Conservation (phyloP, 2,797 vertebrate species). For the Pangasius larnaudii region DNA sequence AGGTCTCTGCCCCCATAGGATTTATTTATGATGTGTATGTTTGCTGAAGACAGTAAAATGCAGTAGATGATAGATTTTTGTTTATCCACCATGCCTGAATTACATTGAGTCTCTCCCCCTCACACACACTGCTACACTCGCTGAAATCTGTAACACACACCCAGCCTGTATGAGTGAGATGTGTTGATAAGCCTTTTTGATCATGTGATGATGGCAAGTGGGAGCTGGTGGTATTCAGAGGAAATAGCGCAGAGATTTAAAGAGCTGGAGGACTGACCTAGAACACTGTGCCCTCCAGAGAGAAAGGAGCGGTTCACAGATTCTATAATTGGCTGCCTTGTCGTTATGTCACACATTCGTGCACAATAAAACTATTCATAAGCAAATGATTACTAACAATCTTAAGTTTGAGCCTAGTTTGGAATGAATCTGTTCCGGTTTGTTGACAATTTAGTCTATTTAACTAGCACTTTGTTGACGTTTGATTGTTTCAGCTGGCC, state of each 20-base stretch:
- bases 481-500: slow-evolving; percentile 78
- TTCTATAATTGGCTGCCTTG: slow-evolving; percentile 7
- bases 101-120: background rate
- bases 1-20: background rate
- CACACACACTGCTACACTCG: background rate
- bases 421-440: background rate
- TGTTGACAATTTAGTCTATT: background rate
- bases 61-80: background rate
- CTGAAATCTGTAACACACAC: slow-evolving; percentile 5
- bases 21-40: background rate
- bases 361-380: slow-evolving; percentile 23
- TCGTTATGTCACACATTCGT: background rate
- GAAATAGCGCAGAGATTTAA: slow-evolving; percentile 32
- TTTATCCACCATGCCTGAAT: background rate
- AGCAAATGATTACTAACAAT: background rate
- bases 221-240: slow-evolving; percentile 31
- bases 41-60: background rate
- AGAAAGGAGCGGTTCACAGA: background rate
- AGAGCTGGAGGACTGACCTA: slow-evolving; percentile 50
- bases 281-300: slow-evolving; percentile 40
- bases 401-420: background rate
- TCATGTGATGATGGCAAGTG: slow-evolving; percentile 19
- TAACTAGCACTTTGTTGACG: background rate
- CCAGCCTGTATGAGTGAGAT: background rate
- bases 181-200: slow-evolving; percentile 17